Evolutionary conservation across 2,797 vertebrate genomes (phyloP).

Genomic region (Bryconaethiops microstoma): DNA sequence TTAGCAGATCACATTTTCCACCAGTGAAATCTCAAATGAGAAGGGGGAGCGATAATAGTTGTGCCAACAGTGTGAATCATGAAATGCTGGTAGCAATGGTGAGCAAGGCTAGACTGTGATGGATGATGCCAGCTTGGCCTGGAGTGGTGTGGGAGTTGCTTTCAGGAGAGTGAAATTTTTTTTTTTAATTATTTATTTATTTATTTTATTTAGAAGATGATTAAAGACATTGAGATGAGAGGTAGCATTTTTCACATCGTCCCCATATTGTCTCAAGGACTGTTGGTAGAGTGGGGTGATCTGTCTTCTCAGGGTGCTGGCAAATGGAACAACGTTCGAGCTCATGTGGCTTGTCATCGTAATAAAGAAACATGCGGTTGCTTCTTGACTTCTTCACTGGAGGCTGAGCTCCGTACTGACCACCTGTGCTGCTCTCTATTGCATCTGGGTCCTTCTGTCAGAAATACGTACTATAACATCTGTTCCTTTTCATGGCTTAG

Average conservation of each 20-base stretch:
- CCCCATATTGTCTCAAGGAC: slow-evolving; percentile 48
- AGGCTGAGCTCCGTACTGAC: background rate
- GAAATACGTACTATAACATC: background rate
- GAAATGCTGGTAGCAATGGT: slow-evolving; percentile 30
- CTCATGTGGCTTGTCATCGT: slow-evolving; percentile 51
- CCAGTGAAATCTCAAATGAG: slow-evolving; percentile 31
- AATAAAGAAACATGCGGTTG: slow-evolving; percentile 60
- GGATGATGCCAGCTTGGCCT: slow-evolving; percentile 52
- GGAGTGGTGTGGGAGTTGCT: slow-evolving; percentile 58
- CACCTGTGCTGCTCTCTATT: background rate
- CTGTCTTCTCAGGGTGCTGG: slow-evolving; percentile 58
- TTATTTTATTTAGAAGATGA: slow-evolving; percentile 57
- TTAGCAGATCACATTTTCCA: slow-evolving; percentile 12
- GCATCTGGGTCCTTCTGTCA: background rate
- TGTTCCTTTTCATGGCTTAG: background rate
- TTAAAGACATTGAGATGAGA: slow-evolving; percentile 71
- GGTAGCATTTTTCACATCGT: slow-evolving; percentile 56
- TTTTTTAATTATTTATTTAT: background rate
- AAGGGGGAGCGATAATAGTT: slow-evolving; percentile 47
- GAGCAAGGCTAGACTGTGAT: slow-evolving; percentile 49
- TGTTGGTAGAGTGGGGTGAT: slow-evolving; percentile 50
- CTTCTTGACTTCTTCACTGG: slow-evolving; percentile 38
- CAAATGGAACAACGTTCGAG: slow-evolving; percentile 40
- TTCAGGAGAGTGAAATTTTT: slow-evolving; percentile 41
- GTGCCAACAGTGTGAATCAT: slow-evolving; percentile 41